A percentile compares a stretch with the other conserved stretches of the same genome.
Conservation (phyloP, 2,113 vertebrate genomes). For the Catharus fuscescens region DNA sequence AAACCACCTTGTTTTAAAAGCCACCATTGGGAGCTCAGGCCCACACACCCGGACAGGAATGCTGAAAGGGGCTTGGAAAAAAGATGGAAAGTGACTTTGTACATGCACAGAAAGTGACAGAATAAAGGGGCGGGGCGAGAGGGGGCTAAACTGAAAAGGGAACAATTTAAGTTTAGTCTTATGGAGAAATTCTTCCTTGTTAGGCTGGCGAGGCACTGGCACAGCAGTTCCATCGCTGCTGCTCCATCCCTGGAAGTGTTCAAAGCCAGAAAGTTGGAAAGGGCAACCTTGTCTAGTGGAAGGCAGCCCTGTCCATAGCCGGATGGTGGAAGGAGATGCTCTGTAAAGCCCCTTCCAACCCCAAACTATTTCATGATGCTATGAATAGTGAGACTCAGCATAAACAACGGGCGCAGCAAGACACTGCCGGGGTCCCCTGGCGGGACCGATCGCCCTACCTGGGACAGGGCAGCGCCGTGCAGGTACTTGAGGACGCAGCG, state of each 20-base stretch:
- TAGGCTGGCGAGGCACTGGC: neutral
- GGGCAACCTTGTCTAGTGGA: neutral
- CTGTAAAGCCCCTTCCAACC: neutral
- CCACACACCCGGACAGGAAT: fast-evolving
- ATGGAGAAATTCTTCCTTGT: neutral
- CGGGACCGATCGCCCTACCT: slow-evolving; percentile 70
- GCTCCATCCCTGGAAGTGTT: neutral
- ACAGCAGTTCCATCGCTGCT: neutral
- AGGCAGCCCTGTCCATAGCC: neutral
- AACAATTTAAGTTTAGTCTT: neutral
- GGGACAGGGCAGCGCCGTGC: slow-evolving; percentile 70
- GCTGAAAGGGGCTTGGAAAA: neutral
- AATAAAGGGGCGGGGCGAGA: neutral
- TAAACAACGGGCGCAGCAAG: neutral
- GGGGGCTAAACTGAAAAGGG: neutral
- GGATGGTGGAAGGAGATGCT: neutral
- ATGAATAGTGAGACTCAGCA: neutral
- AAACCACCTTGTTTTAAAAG: neutral
- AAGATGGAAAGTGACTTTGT: neutral
- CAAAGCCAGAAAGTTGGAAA: neutral
- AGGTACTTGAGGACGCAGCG: slow-evolving; percentile 78
- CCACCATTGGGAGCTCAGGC: fast-evolving
- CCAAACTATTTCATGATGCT: neutral
- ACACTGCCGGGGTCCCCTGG: fast-evolving
- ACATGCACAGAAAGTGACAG: neutral